phyloP scores from a whole-genome alignment of 2,797 vertebrate species.

The Tokudaia tokunoshimensis region DNA sequence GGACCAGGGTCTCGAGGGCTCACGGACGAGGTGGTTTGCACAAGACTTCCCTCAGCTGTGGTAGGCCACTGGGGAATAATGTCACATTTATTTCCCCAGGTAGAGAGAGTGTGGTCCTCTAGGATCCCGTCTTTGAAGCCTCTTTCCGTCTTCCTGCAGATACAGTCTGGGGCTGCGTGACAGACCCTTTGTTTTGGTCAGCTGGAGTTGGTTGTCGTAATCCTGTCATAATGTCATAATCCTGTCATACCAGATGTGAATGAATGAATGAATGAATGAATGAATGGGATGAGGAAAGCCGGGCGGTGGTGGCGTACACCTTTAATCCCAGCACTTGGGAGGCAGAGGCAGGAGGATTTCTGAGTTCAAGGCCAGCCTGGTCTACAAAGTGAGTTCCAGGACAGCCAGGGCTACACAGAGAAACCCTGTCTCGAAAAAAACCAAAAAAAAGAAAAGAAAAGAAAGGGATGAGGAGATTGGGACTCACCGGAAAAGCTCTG shows the following conservation, averaged over 20 bases:
- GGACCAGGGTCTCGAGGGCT: not conserved
- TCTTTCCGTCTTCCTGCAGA: not conserved
- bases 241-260: not conserved
- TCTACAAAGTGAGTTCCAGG: no score
- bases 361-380: no score
- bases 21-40: not conserved
- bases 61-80: not conserved
- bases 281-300: no score
- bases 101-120: not conserved
- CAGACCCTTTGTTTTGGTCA: not conserved
- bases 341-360: no score
- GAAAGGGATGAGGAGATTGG: not conserved
- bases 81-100: not conserved
- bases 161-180: not conserved
- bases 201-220: not conserved
- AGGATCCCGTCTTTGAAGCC: not conserved
- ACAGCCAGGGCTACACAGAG: no score
- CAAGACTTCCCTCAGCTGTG: not conserved
- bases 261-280: not conserved
- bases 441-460: not conserved
- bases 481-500: not conserved
- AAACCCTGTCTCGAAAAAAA: no score
- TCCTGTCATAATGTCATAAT: not conserved
- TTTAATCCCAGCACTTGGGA: no score
- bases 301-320: no score